A percentile compares a stretch with the other conserved stretches of the same genome.
Evolutionary conservation across 2,888 invertebrate genomes (phyloP).

Genomic region (Neocrepidodera transversa): DNA sequence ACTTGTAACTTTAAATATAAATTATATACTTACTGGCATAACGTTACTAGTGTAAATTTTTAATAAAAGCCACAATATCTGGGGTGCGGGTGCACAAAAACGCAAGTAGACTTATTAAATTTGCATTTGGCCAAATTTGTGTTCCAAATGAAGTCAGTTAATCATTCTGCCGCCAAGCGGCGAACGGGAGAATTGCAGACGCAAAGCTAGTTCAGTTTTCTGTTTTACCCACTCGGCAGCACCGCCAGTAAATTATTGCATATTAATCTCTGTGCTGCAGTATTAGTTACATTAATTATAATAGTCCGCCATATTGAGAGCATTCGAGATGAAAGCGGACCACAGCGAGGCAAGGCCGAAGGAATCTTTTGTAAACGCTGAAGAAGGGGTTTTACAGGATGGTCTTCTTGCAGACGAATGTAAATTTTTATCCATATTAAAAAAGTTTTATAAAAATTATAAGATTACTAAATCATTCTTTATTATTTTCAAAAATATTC

Average conservation of each 20-base stretch:
- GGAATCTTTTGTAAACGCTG: conserved; percentile 12
- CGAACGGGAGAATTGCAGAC: conserved; percentile 55
- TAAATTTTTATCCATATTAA: too few relatives aligned
- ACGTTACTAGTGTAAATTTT: conserved; percentile 35
- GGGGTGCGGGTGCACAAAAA: conserved; percentile 47
- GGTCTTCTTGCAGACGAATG: too few relatives aligned
- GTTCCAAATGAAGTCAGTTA: conserved; percentile 61
- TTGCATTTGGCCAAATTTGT: conserved; percentile 61
- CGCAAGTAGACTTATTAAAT: conserved; percentile 60
- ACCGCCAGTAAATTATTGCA: conserved; percentile 62
- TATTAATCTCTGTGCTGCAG: conserved; percentile 62
- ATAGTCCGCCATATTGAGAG: conserved; percentile 58
- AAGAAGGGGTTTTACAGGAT: background rate
- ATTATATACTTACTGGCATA: background rate
- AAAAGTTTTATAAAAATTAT: too few relatives aligned
- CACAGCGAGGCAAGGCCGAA: conserved; percentile 49
- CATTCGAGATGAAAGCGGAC: conserved; percentile 53
- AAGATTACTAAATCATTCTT: too few relatives aligned
- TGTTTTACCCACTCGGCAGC: conserved; percentile 57
- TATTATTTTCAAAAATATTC: too few relatives aligned
- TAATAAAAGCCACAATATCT: conserved; percentile 35
- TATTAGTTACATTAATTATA: conserved; percentile 62
- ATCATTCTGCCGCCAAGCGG: conserved; percentile 55
- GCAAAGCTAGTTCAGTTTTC: conserved; percentile 59
- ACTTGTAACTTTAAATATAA: too few relatives aligned